A percentile compares a stretch with the other conserved stretches of the same genome.
phyloP scores from a whole-genome alignment of 2,888 invertebrate species.

The Ormyrus nitidulus region DNA sequence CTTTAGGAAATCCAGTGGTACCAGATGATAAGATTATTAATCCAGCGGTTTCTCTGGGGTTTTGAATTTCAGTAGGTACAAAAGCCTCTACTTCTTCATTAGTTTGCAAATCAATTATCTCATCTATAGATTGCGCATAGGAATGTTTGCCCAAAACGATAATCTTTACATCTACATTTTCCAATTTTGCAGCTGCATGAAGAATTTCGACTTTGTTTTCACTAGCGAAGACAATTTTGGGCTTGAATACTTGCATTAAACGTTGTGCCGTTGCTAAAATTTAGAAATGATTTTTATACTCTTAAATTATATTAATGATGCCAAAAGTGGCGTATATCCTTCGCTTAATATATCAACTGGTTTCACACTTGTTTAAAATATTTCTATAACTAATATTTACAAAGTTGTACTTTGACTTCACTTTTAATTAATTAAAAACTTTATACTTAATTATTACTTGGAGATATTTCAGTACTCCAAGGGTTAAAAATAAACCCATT shows the following conservation, averaged over 20 bases:
- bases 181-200: slow-evolving; percentile 57
- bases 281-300: too few relatives aligned
- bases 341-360: too few relatives aligned
- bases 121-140: slow-evolving; percentile 55
- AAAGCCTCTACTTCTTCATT: slow-evolving; percentile 60
- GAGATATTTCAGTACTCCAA: slow-evolving; percentile 64
- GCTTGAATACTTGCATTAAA: slow-evolving; percentile 61
- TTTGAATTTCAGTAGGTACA: slow-evolving; percentile 53
- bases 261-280: slow-evolving; percentile 62
- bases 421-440: too few relatives aligned
- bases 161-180: slow-evolving; percentile 57
- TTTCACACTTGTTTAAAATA: too few relatives aligned
- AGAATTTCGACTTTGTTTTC: slow-evolving; percentile 45
- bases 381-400: too few relatives aligned
- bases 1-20: slow-evolving; percentile 69
- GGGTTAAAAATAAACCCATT: slow-evolving; percentile 66
- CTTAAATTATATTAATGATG: too few relatives aligned
- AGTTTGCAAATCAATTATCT: slow-evolving; percentile 58
- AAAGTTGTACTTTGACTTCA: too few relatives aligned
- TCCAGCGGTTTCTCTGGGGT: slow-evolving; percentile 56
- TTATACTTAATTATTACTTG: slow-evolving; percentile 57
- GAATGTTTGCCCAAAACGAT: slow-evolving; percentile 62
- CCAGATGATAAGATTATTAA: slow-evolving; percentile 70
- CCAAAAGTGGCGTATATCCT: too few relatives aligned
- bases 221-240: slow-evolving; percentile 66